Evolutionary conservation across 1,140 invertebrate genomes (phyloP), one percentile per base, ranked within the genome.

Genomic region (Rhagoletis pomonella): DNA sequence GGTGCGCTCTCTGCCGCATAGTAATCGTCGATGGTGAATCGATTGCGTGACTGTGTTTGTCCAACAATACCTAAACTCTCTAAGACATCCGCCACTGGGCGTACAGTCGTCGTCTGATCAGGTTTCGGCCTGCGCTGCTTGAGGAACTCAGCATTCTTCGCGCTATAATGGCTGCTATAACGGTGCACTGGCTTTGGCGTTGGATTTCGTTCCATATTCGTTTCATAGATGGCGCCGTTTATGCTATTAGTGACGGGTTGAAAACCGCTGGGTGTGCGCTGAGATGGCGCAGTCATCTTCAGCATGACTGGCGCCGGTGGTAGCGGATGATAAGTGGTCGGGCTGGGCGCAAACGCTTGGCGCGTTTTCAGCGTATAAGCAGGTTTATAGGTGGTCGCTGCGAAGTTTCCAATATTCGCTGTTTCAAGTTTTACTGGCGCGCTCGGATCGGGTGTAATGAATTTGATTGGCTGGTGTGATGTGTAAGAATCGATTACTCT

Each of bases 81-180:
- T 0, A 93, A 87, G 4, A 93, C 90, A 55, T 93, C 92, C 1
- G 91, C 90, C 14, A 93, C 90, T 0, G 92, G 91, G 55, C 91
- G 92, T 0, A 91, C 91, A 0, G 91, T 91, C 2, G 87, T 73
- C 3, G 77, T 85, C 60, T 85, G 88, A 87, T 87, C 86, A 42
- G 58, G 58, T 67, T 0, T 81, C 44, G 84, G 73, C 2, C 58
- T 64, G 6, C 64, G 59, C 0, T 65, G 14, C n/a, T 92, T 92
- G 44, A 91, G 73, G 3, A 92, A 93, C 62, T 93, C 90, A 2
- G 90, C 88, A 42, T 92, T 89, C 88, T 93, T 92, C 3, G 92
- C 92, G 86, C 84, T 93, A 67, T 93, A 93, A 60, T 93, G 92
- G n/a, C 92, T 93, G 73, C 92, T 93, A 47, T 90, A 93, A 0